Percentiles rank a stretch among this genome's conserved stretches.
Conservation (phyloP, 2,797 vertebrate genomes). For the Yasuhikotakia modesta region DNA sequence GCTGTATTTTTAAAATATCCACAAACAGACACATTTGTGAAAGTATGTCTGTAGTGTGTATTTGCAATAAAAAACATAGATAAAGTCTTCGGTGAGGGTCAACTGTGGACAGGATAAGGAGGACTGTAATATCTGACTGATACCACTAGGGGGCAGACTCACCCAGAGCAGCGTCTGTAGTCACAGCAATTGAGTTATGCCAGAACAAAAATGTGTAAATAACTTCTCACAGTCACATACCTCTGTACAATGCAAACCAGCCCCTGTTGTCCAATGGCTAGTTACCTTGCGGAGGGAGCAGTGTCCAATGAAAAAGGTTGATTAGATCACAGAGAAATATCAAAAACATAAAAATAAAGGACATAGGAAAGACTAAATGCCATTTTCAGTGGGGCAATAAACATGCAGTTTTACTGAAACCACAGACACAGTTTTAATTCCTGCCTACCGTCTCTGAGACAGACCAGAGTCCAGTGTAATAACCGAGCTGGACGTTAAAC, state of each 20-base stretch:
- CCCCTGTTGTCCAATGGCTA: background rate
- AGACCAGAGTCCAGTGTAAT: background rate
- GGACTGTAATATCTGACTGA: background rate
- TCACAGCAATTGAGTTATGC: background rate
- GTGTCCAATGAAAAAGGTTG: background rate
- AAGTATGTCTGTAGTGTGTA: no score
- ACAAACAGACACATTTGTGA: no score
- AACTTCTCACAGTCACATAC: background rate
- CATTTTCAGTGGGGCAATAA: background rate
- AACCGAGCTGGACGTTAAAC: background rate
- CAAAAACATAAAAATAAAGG: background rate
- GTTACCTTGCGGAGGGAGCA: background rate
- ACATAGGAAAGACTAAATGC: background rate
- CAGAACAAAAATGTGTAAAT: background rate
- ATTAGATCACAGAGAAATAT: background rate
- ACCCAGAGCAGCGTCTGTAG: background rate
- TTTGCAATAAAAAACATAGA: no score
- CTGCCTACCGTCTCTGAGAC: background rate
- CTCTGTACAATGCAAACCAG: background rate
- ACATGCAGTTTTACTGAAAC: background rate
- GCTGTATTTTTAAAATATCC: no score
- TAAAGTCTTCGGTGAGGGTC: no score
- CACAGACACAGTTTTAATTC: background rate
- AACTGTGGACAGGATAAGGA: no score
- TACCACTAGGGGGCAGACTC: conserved; percentile 46